Base-by-base conservation (phyloP, 2,888 invertebrate genomes). In the Coelopa pilipes region DNA sequence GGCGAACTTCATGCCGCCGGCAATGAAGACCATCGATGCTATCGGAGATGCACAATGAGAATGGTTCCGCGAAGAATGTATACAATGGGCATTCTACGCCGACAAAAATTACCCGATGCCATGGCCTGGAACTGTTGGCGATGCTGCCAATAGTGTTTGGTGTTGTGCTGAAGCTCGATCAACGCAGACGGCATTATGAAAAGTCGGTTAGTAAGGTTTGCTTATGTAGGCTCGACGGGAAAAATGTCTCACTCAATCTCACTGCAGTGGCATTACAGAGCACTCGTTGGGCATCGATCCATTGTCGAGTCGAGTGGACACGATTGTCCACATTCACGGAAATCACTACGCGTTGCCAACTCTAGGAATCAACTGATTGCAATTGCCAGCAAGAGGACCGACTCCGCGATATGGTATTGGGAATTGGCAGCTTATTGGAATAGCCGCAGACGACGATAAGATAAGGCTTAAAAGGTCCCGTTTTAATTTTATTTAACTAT, bases 1-100 rank as follows among this genome's bases (percentile, higher is more conserved):
- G 19, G 81, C 86, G 77, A 85, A 67, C 3, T 85, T 81, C 80
- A 84, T 79, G 21, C 84, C 84, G 34, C 85, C 83, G 72, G 84
- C 84, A 63, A 82, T 76, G 53, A 81, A 85, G 10, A 85, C 78
- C 0, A 81, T 78, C 2, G 82, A 80, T 24, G 86, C 86, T 85
- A 63, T 15, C 60, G 45, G 17, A 67, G 47, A 13, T 15, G 9
- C 10, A 34, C 34, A 34, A 34, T 60, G 17, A 49, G 21, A 65
- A 17, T 17, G 15, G 15, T 45, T 34, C 9, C 63, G 13, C n/a
- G 10, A 1, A 53, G n/a, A n/a, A n/a, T n/a, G n/a, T n/a, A n/a
- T 53, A 53, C 10, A 53, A 53, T n/a, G 3, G 13, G 10, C 15
- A 2, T 53, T 9, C n/a, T 3, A 13, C n/a, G n/a, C n/a, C n/a